Evolutionary conservation across 2,113 vertebrate species (phyloP), one percentile per base, ranked within the genome.

Genomic region (Hippocampus guttulatus): DNA sequence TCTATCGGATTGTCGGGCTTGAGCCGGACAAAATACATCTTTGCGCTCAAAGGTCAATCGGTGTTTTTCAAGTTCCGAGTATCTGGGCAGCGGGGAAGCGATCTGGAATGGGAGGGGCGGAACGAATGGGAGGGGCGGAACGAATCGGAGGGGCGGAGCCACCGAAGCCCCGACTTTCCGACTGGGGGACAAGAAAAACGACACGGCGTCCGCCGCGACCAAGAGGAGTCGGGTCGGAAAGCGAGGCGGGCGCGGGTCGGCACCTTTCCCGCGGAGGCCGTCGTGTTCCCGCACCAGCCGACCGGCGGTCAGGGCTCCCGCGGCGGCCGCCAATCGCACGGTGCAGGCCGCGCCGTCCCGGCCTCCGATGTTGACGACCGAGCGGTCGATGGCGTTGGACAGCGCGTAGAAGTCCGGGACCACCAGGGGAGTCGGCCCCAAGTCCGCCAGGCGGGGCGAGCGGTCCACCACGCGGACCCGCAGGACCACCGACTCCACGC

Each of bases 361-460:
- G n/a, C 67, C 73, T 49, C 64, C 5, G 47, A 92, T 90, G 23
- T 62, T 83, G 60, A 93, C 78, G 47, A 91, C 88, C 1, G 76
- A 87, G 85, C 83, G 41, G 74, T 92, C 85, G 3, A 86, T 87
- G 79, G 81, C 20, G 64, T 93, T 92, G 68, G 91, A 93, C 16
- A 90, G 78, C 52, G 89, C 83, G 49, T 91, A 88, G 76, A 93
- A 93, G 64, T 83, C 49, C 2, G 85, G 87, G 63, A 93, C 91
- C 82, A 93, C 87, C 43, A 95, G 77, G 15, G 88, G 87, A 27
- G 71, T 52, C 47, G 67, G 70, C 20, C 91, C 92, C 77, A 90
- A 62, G 27, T 84, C 66, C 78, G 88, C 79, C 71, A 91, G 60
- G 23, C 77, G 72, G 6, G 71, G 73, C 18, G 69, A 16, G 6